phyloP scores from a whole-genome alignment of 2,797 vertebrate species.

The Gobionotothen gibberifrons region DNA sequence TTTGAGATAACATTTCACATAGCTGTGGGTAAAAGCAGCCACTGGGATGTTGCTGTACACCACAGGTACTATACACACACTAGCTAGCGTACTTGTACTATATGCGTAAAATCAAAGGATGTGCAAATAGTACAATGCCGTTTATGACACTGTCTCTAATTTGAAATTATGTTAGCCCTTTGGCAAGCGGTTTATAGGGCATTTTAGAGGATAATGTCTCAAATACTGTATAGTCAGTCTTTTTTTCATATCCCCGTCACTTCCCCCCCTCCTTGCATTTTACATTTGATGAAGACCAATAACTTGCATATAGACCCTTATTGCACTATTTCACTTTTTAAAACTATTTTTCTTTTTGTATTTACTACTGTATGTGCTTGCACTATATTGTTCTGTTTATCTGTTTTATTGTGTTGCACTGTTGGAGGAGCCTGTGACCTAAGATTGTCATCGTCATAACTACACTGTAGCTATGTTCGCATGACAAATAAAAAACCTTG shows the following conservation, averaged over 20 bases:
- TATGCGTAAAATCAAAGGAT: neutral
- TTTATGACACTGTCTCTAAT: neutral
- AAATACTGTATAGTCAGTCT: neutral
- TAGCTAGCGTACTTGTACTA: neutral
- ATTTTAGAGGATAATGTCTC: conserved; percentile 6
- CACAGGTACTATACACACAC: conserved; percentile 10
- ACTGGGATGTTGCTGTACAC: conserved; percentile 41
- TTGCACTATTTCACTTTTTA: too few species aligned
- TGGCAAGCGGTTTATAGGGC: neutral
- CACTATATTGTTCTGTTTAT: too few species aligned
- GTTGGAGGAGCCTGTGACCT: too few species aligned
- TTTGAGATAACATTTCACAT: conserved; percentile 72
- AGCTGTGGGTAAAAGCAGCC: conserved; percentile 58
- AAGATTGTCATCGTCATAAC: too few species aligned
- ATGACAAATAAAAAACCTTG: too few species aligned
- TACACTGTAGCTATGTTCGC: too few species aligned
- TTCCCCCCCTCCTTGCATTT: conserved; percentile 5
- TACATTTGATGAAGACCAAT: conserved; percentile 2
- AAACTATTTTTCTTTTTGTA: too few species aligned
- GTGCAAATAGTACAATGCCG: neutral
- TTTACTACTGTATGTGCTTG: too few species aligned
- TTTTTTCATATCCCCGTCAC: conserved; percentile 2
- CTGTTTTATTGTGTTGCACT: too few species aligned
- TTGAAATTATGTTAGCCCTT: neutral
- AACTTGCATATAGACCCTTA: too few species aligned